These are phyloP conservation scores for Seriola quinqueradiata DNA, from an alignment of 2,113 vertebrate species.

Conservation along the genomic window DNA sequence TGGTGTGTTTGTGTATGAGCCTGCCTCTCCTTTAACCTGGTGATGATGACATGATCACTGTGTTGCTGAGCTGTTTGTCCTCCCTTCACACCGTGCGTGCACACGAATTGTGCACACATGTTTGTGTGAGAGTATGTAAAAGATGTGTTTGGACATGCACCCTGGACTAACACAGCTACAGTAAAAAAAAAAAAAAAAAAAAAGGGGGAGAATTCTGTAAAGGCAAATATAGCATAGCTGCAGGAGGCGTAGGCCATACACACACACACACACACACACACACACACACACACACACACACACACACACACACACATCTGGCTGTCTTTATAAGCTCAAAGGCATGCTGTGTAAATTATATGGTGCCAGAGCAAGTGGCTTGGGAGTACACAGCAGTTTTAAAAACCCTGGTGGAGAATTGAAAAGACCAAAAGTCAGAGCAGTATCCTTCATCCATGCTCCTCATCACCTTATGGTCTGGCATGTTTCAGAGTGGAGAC, in stretches of 20 bases:
- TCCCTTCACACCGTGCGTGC: constrained; percentile 37
- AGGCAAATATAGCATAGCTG: constrained; percentile 76
- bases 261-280: constrained; percentile 70
- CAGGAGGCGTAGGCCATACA: constrained; percentile 70
- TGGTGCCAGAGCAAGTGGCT: constrained; percentile 73
- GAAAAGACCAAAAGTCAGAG: constrained; percentile 60
- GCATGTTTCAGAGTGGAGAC: background rate
- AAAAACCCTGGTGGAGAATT: constrained; percentile 67
- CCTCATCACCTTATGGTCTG: background rate
- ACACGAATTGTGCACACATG: constrained; percentile 26
- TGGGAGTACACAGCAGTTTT: constrained; percentile 64
- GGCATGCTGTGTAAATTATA: constrained; percentile 83
- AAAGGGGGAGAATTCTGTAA: constrained; percentile 49
- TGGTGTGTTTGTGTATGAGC: background rate
- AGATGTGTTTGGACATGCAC: constrained; percentile 79
- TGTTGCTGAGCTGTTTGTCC: constrained; percentile 36
- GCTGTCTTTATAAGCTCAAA: constrained; percentile 80
- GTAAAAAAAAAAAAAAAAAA: constrained; percentile 35
- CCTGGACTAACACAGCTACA: constrained; percentile 50
- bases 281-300: constrained; percentile 60
- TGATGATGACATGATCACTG: constrained; percentile 42
- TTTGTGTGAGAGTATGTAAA: constrained; percentile 50
- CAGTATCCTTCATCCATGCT: constrained; percentile 31
- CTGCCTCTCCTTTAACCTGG: background rate
- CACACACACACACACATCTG: constrained; percentile 77